phyloP scores from a whole-genome alignment of 2,888 invertebrate genomes.

The Rhimphoctona megacephalus region DNA sequence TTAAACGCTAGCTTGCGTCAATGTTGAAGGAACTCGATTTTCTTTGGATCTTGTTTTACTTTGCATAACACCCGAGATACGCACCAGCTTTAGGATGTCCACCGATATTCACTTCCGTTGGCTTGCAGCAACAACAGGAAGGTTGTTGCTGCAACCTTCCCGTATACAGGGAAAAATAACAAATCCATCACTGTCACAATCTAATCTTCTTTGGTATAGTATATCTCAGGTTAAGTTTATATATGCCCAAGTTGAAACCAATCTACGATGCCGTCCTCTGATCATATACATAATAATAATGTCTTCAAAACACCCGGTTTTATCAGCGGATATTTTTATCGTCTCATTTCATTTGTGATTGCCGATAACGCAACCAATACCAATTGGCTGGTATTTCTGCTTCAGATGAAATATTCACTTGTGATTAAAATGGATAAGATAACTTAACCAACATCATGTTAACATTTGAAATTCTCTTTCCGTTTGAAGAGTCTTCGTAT shows the following conservation, averaged over 20 bases:
- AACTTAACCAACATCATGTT: neutral
- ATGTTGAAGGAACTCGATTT: neutral
- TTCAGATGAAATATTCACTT: neutral
- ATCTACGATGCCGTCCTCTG: neutral
- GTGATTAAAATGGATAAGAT: neutral
- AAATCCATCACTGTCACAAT: constrained; percentile 22
- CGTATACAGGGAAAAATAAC: neutral
- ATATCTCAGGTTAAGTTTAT: neutral
- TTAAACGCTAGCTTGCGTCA: constrained; percentile 12
- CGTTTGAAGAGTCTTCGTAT: neutral
- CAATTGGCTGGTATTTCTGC: neutral
- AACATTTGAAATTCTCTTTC: neutral
- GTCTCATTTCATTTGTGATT: constrained; percentile 25
- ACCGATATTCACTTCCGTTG: constrained; percentile 14
- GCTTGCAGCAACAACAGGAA: neutral
- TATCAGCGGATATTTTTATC: neutral
- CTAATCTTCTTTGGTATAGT: neutral
- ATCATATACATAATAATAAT: constrained; percentile 4
- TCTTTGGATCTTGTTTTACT: constrained; percentile 25
- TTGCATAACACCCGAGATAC: constrained; percentile 11
- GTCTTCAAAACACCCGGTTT: neutral
- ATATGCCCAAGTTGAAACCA: neutral
- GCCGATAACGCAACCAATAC: neutral
- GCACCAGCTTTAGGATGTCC: neutral
- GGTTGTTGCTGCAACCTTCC: no score